Evolutionary conservation across 2,113 vertebrate genomes (phyloP).

Genomic region (Morone chrysops): DNA sequence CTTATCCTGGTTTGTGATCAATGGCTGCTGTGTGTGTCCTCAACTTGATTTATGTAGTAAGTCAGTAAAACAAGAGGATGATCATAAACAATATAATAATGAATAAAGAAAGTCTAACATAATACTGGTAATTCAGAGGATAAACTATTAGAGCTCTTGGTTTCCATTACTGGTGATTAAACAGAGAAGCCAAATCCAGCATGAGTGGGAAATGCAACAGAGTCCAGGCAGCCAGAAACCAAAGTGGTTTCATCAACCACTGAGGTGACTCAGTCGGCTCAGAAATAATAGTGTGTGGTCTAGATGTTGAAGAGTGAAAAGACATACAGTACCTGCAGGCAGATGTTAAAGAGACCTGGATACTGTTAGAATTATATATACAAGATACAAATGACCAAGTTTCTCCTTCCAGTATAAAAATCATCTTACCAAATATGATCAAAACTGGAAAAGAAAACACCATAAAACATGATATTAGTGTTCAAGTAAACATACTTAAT

Average conservation of each 20-base stretch:
- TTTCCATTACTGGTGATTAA: slow-evolving; percentile 9
- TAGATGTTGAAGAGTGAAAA: neutral
- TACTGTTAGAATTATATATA: neutral
- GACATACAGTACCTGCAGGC: neutral
- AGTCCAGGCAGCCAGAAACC: neutral
- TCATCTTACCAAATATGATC: neutral
- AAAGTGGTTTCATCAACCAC: neutral
- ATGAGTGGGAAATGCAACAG: neutral
- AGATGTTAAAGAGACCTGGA: neutral
- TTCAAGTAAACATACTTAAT: neutral
- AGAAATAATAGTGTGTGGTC: neutral
- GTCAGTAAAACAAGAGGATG: neutral
- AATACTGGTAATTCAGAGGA: neutral
- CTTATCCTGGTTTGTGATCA: neutral
- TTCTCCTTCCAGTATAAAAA: neutral
- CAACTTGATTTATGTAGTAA: neutral
- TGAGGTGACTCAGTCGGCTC: neutral
- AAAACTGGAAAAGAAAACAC: neutral
- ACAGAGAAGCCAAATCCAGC: neutral
- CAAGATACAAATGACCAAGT: neutral
- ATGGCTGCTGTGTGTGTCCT: neutral
- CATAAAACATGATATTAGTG: neutral
- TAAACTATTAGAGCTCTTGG: neutral
- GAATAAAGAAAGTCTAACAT: slow-evolving; percentile 4
- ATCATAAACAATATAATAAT: neutral